Percentiles rank a stretch among this genome's conserved stretches.
Conservation (phyloP, 1,140 invertebrate species). For the Acromyrmex charruanus region DNA sequence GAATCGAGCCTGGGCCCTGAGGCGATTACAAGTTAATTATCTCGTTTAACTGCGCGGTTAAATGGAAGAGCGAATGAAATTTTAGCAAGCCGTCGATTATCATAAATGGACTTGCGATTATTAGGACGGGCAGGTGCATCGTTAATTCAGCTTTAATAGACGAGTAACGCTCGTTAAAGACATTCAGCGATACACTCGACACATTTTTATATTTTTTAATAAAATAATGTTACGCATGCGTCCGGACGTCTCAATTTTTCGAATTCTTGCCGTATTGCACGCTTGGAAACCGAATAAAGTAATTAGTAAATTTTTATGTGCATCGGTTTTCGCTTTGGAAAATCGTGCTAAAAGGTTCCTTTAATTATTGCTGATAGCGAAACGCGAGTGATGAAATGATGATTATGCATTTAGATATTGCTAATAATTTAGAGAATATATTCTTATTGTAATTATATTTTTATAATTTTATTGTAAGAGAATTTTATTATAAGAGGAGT, state of each 20-base stretch:
- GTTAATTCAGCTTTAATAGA: conserved; percentile 59
- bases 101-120: conserved; percentile 65
- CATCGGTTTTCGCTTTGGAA: conserved; percentile 21
- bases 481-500: neutral
- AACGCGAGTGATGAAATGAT: conserved; percentile 24
- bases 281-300: conserved; percentile 43
- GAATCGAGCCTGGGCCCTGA: conserved; percentile 38
- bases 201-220: conserved; percentile 53
- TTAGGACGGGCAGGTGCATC: conserved; percentile 49
- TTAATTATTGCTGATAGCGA: conserved; percentile 54
- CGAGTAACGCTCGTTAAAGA: conserved; percentile 56
- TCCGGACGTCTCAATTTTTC: conserved; percentile 33
- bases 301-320: conserved; percentile 61
- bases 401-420: conserved; percentile 32
- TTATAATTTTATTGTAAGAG: neutral
- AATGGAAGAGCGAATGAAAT: conserved; percentile 62
- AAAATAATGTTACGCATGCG: conserved; percentile 37
- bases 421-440: conserved; percentile 29
- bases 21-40: conserved; percentile 65
- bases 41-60: conserved; percentile 61
- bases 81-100: conserved; percentile 64
- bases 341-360: conserved; percentile 43
- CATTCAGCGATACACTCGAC: conserved; percentile 9
- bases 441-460: conserved; percentile 25
- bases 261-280: conserved; percentile 31